phyloP scores from a whole-genome alignment of 1,140 invertebrate genomes.

The Apis laboriosa region DNA sequence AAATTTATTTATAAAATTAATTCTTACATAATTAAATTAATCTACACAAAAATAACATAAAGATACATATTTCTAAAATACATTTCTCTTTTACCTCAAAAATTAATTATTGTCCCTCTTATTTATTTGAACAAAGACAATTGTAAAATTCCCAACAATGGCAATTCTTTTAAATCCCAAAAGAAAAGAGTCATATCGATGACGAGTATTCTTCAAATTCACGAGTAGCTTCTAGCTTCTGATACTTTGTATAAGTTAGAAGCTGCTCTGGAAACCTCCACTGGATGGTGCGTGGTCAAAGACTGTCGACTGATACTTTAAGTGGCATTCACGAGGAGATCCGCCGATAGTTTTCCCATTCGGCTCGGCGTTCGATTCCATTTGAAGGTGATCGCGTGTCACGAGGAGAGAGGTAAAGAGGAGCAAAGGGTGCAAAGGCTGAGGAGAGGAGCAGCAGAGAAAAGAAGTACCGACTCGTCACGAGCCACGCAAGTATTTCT shows the following conservation, averaged over 20 bases:
- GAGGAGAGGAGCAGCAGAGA: neutral
- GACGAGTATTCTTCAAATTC: no score
- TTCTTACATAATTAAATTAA: no score
- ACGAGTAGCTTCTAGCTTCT: neutral
- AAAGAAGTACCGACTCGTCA: neutral
- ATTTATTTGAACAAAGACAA: no score
- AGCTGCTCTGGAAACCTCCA: neutral
- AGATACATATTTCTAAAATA: no score
- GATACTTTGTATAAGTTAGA: neutral
- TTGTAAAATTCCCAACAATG: no score
- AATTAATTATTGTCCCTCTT: no score
- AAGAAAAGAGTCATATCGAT: no score
- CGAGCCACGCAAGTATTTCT: neutral
- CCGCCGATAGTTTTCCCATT: slow-evolving; percentile 1
- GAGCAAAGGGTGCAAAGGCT: neutral
- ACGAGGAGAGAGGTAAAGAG: neutral
- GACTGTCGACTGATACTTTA: slow-evolving; percentile 2
- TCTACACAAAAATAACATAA: no score
- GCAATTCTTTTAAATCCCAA: no score
- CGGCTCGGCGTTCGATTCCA: neutral
- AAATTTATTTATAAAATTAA: no score
- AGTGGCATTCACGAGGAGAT: slow-evolving; percentile 6
- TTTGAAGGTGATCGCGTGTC: neutral
- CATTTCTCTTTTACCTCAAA: no score
- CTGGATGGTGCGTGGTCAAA: neutral